Evolutionary conservation across 2,888 invertebrate genomes (phyloP).

Genomic region (Cheilosia urbana): DNA sequence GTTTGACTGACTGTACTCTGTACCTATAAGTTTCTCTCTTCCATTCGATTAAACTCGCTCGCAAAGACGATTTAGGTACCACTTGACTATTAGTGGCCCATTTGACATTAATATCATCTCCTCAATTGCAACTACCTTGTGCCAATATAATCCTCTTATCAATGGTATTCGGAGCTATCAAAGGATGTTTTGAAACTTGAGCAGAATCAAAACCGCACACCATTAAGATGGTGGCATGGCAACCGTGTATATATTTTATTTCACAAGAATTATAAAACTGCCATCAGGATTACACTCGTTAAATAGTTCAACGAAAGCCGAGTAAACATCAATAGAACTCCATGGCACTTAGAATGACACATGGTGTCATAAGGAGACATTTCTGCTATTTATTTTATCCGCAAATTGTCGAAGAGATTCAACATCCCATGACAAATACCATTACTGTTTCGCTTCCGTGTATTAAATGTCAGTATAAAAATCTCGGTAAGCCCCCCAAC

Average conservation of each 20-base stretch:
- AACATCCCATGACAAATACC: slow-evolving; percentile 41
- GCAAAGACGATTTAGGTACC: too few species aligned
- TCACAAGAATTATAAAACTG: background rate
- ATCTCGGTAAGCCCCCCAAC: background rate
- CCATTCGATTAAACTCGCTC: too few species aligned
- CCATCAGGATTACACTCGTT: slow-evolving; percentile 5
- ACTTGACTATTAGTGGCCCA: too few species aligned
- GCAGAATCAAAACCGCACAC: too few species aligned
- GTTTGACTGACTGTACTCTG: too few species aligned
- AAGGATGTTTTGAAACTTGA: too few species aligned
- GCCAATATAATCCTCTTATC: background rate
- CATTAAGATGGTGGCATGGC: background rate
- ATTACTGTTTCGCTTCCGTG: slow-evolving; percentile 9
- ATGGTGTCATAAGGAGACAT: slow-evolving; percentile 2
- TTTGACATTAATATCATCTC: too few species aligned
- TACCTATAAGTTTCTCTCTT: too few species aligned
- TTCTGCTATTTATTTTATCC: slow-evolving; percentile 36
- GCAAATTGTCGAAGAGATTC: slow-evolving; percentile 59
- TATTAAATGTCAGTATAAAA: slow-evolving; percentile 17
- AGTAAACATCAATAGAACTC: slow-evolving; percentile 12
- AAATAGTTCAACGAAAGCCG: slow-evolving; percentile 24
- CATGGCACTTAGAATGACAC: background rate
- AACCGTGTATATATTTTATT: background rate
- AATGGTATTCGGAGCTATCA: background rate
- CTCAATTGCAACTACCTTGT: too few species aligned